A percentile compares a stretch with the other conserved stretches of the same genome.
Conservation (phyloP, 2,888 invertebrate species). For the Ethmia dodecea region DNA sequence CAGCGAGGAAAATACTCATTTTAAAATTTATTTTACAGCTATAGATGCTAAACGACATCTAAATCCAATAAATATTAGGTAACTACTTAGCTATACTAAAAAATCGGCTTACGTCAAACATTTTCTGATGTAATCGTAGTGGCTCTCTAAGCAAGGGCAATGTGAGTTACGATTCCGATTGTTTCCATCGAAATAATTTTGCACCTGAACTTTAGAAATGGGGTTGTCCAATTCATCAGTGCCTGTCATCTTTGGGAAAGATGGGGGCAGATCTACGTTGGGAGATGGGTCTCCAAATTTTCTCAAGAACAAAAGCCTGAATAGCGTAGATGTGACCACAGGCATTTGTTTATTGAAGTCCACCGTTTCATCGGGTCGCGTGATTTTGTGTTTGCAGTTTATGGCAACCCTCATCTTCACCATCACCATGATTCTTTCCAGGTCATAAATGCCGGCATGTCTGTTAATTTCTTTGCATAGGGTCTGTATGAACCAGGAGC, state of each 20-base stretch:
- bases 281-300: slow-evolving; percentile 17
- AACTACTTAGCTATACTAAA: too few species aligned
- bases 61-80: too few species aligned
- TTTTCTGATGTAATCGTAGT: slow-evolving; percentile 39
- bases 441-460: slow-evolving; percentile 33
- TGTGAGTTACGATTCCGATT: slow-evolving; percentile 34
- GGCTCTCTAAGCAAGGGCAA: slow-evolving; percentile 38
- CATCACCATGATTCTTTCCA: slow-evolving; percentile 51
- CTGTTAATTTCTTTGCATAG: slow-evolving; percentile 47
- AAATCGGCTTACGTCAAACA: slow-evolving; percentile 40
- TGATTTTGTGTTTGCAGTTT: slow-evolving; percentile 22
- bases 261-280: slow-evolving; percentile 2
- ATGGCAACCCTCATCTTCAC: slow-evolving; percentile 54
- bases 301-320: slow-evolving; percentile 6
- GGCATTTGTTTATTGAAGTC: slow-evolving; percentile 26
- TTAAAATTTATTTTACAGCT: too few species aligned
- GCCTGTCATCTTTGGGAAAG: slow-evolving; percentile 4
- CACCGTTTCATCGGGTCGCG: slow-evolving; percentile 18
- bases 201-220: slow-evolving; percentile 19
- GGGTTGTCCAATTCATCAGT: slow-evolving; percentile 25
- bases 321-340: slow-evolving; percentile 7
- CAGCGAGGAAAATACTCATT: too few species aligned
- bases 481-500: slow-evolving; percentile 61
- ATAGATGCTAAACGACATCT: too few species aligned
- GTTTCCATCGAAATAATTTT: too few species aligned